phyloP scores from a whole-genome alignment of 2,888 invertebrate genomes.

The Acleris holmiana region DNA sequence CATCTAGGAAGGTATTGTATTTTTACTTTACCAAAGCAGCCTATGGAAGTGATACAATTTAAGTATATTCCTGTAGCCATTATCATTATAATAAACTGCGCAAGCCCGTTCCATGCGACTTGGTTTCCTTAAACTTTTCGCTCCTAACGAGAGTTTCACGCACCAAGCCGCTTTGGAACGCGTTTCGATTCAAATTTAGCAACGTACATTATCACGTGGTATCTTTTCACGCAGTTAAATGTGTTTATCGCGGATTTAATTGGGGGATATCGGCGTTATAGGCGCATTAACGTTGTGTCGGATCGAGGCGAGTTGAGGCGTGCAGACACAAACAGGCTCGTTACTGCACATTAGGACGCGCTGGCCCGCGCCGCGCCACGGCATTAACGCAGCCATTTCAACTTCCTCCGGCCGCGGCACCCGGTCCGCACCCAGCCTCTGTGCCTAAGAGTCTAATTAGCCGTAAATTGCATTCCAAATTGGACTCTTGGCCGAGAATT shows the following conservation, averaged over 20 bases:
- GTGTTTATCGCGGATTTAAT: conserved; percentile 33
- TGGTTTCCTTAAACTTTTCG: conserved; percentile 1
- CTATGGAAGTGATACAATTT: conserved; percentile 7
- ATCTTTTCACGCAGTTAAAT: conserved; percentile 30
- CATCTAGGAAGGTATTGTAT: background rate
- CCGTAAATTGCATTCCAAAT: conserved; percentile 78
- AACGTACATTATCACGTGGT: conserved; percentile 13
- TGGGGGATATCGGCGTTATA: conserved; percentile 26
- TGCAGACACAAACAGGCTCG: conserved; percentile 55
- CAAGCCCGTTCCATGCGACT: background rate
- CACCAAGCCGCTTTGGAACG: conserved; percentile 5
- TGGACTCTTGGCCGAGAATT: conserved; percentile 74
- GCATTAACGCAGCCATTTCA: conserved; percentile 56
- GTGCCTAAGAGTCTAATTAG: conserved; percentile 79
- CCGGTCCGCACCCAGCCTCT: conserved; percentile 54
- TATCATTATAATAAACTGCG: conserved; percentile 13
- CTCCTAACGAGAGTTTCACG: conserved; percentile 1
- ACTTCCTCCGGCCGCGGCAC: conserved; percentile 56
- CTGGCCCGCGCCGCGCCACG: conserved; percentile 32
- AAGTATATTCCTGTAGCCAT: conserved; percentile 2
- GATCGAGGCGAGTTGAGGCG: conserved; percentile 29
- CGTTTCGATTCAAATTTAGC: conserved; percentile 9
- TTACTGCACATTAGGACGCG: conserved; percentile 58
- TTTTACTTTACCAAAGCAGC: conserved; percentile 9
- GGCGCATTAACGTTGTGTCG: conserved; percentile 24